Base-by-base conservation (phyloP, 2,113 vertebrate genomes). In the Mobula hypostoma region DNA sequence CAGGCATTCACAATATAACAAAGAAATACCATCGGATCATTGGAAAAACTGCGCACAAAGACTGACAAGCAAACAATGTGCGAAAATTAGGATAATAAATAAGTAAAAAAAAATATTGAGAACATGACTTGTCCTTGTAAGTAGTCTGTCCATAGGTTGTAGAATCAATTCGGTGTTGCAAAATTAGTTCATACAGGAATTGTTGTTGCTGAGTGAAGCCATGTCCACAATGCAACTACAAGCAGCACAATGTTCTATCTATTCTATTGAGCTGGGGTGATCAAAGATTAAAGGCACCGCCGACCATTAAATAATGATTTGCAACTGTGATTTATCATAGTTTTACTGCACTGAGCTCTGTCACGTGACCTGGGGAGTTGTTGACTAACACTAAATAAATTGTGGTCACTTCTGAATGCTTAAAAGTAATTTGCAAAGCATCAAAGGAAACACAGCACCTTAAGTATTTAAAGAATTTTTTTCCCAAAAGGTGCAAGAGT, bases 401-500 rank as follows among this genome's bases (percentile, higher is more conserved):
- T 68, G 63, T 29, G 32, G 58, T 61, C 29, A 32, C 63, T 36
- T 68, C 68, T 70, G 63, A 68, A 19, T 68, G 14, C 6, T 91
- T 32, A 29, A 66, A 90, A 32, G 56, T 32, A 36, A 32, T 91
- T 68, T 91, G 48, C 87, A 91, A 91, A 68, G 27, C 87, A 40
- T 91, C 87, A 68, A 92, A 70, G 68, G 66, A 2, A 48, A 2
- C 19, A 40, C 66, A 68, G 68, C 68, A 74, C 70, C 68, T 24
- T 56, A 27, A 56, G 70, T 93, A 72, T 93, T 56, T 74, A 93
- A 74, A 24, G 36, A 93, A 74, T 93, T 68, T 93, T 93, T 93
- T 93, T 93, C 68, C 40, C 21, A 74, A 93, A 76, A 72, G 68
- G 70, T 27, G 21, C 70, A 93, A 93, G 91, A 93, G 91, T 74